Conservation (phyloP, 2,797 vertebrate genomes). For the Sciurus carolinensis region DNA sequence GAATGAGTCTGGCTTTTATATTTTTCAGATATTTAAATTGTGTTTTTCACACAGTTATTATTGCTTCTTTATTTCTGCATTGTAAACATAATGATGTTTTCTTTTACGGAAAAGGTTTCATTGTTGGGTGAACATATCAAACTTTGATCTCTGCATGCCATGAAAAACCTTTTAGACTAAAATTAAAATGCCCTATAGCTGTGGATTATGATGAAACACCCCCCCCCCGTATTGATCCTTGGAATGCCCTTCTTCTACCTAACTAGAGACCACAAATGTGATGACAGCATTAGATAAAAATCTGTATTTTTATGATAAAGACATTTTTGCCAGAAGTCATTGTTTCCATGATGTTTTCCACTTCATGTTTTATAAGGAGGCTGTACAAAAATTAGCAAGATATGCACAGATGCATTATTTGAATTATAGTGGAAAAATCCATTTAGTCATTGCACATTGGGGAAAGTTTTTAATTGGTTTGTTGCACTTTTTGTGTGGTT, state of each 20-base stretch:
- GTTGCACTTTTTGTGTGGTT: slow-evolving; percentile 70
- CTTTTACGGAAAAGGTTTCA: slow-evolving; percentile 73
- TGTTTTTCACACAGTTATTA: slow-evolving; percentile 37
- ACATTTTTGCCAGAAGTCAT: slow-evolving; percentile 66
- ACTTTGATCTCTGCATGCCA: slow-evolving; percentile 77
- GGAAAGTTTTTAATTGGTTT: slow-evolving; percentile 76
- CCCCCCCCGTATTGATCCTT: slow-evolving; percentile 64
- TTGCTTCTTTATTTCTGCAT: slow-evolving; percentile 69
- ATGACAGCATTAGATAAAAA: slow-evolving; percentile 79
- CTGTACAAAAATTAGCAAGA: slow-evolving; percentile 68
- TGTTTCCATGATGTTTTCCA: slow-evolving; percentile 72
- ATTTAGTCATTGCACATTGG: slow-evolving; percentile 70
- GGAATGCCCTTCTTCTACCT: slow-evolving; percentile 69
- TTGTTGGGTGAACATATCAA: slow-evolving; percentile 72
- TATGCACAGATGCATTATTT: slow-evolving; percentile 78
- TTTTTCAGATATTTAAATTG: slow-evolving; percentile 54
- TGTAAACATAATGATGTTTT: slow-evolving; percentile 59
- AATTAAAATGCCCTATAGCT: slow-evolving; percentile 70
- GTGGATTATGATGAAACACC: slow-evolving; percentile 50
- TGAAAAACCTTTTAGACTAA: slow-evolving; percentile 70
- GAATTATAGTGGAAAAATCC: slow-evolving; percentile 80
- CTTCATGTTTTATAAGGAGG: slow-evolving; percentile 75
- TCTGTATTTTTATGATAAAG: slow-evolving; percentile 82
- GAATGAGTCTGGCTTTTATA: slow-evolving; percentile 4
- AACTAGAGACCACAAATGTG: slow-evolving; percentile 74